Evolutionary conservation across 2,113 vertebrate genomes (phyloP).

Genomic region (Pseudopodoces humilis): DNA sequence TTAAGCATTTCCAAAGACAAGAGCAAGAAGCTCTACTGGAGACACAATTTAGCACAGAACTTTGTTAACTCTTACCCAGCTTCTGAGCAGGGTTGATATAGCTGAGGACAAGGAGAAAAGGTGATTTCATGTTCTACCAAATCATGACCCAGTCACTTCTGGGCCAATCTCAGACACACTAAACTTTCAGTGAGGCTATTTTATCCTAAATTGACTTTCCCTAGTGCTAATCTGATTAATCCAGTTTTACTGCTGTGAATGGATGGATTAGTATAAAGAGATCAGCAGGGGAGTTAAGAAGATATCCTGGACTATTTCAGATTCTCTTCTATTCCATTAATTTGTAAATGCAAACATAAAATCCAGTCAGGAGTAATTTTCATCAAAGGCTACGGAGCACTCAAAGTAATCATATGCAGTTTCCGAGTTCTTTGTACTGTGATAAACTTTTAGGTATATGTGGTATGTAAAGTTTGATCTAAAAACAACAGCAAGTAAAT

Average conservation of each 20-base stretch:
- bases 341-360: slow-evolving; percentile 12
- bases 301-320: background rate
- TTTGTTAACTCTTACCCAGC: background rate
- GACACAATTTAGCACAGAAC: background rate
- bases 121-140: background rate
- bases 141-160: background rate
- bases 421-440: background rate
- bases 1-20: background rate
- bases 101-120: background rate
- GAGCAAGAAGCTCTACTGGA: background rate
- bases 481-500: background rate
- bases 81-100: background rate
- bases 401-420: background rate
- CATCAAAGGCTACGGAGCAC: background rate
- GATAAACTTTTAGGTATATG: background rate
- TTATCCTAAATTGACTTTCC: background rate
- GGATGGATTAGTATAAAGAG: background rate
- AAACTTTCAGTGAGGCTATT: background rate
- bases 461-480: background rate
- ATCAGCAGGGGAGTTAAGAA: background rate
- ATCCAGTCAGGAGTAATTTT: background rate
- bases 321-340: background rate
- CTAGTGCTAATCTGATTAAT: background rate
- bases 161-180: background rate
- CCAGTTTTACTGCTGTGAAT: background rate